These are phyloP conservation scores for Betta splendens DNA, from an alignment of 2,797 vertebrate genomes.

Conservation along the genomic window DNA sequence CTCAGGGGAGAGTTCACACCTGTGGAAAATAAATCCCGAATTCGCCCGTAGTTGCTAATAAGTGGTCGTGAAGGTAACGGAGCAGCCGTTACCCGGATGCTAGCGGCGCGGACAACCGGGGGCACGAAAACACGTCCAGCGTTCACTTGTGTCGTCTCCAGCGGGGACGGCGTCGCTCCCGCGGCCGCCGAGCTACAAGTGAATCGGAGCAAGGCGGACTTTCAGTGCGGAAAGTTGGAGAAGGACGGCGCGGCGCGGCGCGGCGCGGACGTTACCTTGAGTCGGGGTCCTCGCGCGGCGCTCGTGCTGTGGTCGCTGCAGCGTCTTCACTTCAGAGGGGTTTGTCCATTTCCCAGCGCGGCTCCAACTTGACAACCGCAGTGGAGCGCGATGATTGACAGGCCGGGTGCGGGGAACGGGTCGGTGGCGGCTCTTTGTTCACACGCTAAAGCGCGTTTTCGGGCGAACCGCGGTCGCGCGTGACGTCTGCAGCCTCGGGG, in stretches of 20 bases:
- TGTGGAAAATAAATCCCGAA: slow-evolving; percentile 59
- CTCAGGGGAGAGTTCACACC: slow-evolving; percentile 43
- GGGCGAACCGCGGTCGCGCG: not conserved
- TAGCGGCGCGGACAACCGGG: slow-evolving; percentile 36
- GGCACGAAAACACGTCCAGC: slow-evolving; percentile 36
- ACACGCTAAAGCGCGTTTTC: slow-evolving; percentile 17
- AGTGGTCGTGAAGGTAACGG: slow-evolving; percentile 37
- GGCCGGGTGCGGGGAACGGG: slow-evolving; percentile 1
- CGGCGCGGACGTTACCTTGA: slow-evolving; percentile 46
- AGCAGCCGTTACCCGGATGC: slow-evolving; percentile 56
- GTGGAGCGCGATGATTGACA: slow-evolving; percentile 26
- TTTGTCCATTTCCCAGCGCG: slow-evolving; percentile 64
- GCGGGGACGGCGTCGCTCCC: not conserved
- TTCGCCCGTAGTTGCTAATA: slow-evolving; percentile 17
- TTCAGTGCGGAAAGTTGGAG: slow-evolving; percentile 22
- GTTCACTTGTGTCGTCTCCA: slow-evolving; percentile 10
- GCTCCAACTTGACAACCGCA: slow-evolving; percentile 63
- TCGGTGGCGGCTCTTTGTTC: slow-evolving; percentile 15
- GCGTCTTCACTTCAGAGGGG: slow-evolving; percentile 47
- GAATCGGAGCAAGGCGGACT: not conserved
- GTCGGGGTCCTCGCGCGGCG: slow-evolving; percentile 43
- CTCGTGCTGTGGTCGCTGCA: slow-evolving; percentile 58
- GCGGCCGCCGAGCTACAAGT: slow-evolving; percentile 15
- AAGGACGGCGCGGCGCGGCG: not conserved
- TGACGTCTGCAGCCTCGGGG: slow-evolving; percentile 9